Conservation (phyloP, 2,113 vertebrate genomes). For the Erinaceus europaeus region DNA sequence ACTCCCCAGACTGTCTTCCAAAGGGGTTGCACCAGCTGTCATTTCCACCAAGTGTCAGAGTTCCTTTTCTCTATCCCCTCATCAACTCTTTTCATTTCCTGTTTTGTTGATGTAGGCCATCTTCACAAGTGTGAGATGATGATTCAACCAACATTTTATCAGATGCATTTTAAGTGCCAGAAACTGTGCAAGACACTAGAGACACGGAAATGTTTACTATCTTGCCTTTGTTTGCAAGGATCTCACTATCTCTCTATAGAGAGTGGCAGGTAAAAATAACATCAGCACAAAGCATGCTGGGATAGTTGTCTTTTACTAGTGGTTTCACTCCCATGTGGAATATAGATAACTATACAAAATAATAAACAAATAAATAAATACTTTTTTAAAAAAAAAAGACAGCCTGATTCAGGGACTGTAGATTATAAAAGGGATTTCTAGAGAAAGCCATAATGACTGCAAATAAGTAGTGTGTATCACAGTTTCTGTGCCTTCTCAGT, state of each 20-base stretch:
- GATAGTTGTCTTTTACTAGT: no score
- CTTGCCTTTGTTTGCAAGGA: neutral
- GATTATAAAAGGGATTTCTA: neutral
- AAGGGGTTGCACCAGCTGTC: no score
- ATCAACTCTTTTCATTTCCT: neutral
- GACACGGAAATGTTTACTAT: neutral
- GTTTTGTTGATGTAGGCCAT: no score
- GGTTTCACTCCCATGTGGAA: no score
- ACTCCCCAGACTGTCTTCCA: no score
- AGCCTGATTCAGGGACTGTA: neutral
- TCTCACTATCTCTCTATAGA: neutral
- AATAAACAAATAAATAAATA: no score
- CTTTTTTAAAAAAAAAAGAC: neutral
- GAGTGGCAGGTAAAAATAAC: neutral
- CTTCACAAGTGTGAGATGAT: no score
- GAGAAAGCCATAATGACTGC: neutral
- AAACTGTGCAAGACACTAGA: neutral
- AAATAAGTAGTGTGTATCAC: neutral
- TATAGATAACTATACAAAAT: no score
- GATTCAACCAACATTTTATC: neutral
- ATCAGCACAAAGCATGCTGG: neutral
- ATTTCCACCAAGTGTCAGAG: no score
- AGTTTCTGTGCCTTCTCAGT: neutral
- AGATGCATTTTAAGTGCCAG: neutral
- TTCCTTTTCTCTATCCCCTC: no score